Percentiles rank a stretch among this genome's conserved stretches.
Conservation (phyloP, 2,113 vertebrate genomes). For the Microtus ochrogaster region DNA sequence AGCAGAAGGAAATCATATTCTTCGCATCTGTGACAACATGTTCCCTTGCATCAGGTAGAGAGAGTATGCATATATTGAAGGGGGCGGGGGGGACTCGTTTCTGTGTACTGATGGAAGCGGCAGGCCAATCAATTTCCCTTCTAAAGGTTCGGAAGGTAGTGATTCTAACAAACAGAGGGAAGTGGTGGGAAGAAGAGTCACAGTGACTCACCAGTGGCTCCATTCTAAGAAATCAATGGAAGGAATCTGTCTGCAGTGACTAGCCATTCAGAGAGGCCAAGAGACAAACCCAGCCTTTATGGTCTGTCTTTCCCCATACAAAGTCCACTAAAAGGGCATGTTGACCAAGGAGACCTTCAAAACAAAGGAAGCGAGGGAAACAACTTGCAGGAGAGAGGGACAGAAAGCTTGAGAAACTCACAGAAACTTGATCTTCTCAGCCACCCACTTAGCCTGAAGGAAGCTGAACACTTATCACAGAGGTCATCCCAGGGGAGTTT, state of each 20-base stretch:
- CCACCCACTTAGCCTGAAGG: neutral
- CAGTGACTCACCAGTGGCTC: neutral
- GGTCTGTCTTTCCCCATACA: neutral
- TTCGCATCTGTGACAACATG: neutral
- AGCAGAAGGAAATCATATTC: conserved; percentile 9
- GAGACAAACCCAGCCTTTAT: conserved; percentile 2
- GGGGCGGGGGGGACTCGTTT: neutral
- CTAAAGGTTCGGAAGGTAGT: conserved; percentile 38
- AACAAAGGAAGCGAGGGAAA: conserved; percentile 13
- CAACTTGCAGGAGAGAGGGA: neutral
- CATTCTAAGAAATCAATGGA: conserved; percentile 24
- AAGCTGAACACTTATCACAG: neutral
- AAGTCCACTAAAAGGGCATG: neutral
- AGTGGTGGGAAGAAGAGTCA: conserved; percentile 1
- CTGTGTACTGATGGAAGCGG: conserved; percentile 18
- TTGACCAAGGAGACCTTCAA: neutral
- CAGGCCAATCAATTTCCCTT: conserved; percentile 8
- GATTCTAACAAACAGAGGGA: conserved; percentile 25
- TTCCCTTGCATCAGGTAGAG: neutral
- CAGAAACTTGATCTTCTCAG: neutral
- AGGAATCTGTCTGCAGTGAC: conserved; percentile 47
- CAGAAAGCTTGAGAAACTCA: neutral
- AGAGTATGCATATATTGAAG: neutral
- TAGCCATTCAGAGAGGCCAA: conserved; percentile 32
- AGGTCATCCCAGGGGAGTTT: conserved; percentile 29